phyloP scores from a whole-genome alignment of 2,797 vertebrate genomes.

The Podarcis lilfordi region DNA sequence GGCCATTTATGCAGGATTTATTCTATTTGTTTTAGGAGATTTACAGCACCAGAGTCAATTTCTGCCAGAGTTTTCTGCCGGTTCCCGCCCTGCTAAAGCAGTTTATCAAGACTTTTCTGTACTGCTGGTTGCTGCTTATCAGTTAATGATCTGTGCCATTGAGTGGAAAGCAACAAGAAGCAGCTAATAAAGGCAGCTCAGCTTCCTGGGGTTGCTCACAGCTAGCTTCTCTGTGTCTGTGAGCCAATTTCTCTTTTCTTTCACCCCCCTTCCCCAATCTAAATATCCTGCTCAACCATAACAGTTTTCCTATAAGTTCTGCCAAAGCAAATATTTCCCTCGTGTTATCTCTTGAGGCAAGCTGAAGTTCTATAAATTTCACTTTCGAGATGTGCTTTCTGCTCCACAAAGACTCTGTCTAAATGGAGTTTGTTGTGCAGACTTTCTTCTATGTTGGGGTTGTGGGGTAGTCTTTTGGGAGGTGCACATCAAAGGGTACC shows the following conservation, averaged over 20 bases:
- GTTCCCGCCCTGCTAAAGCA: constrained; percentile 10
- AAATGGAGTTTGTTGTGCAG: constrained; percentile 29
- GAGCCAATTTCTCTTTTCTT: constrained; percentile 40
- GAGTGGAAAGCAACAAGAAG: constrained; percentile 42
- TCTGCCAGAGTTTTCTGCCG: constrained; percentile 33
- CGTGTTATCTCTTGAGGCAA: constrained; percentile 44
- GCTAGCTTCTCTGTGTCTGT: constrained; percentile 48
- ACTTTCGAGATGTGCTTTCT: constrained; percentile 43
- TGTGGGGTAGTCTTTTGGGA: no score
- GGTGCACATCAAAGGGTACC: no score
- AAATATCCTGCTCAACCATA: constrained; percentile 45
- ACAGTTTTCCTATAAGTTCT: constrained; percentile 30
- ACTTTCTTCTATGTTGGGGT: not conserved
- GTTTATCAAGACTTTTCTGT: constrained; percentile 52
- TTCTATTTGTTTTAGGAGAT: constrained; percentile 45
- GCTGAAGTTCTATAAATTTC: constrained; percentile 29
- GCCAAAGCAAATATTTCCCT: constrained; percentile 48
- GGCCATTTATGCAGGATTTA: constrained; percentile 10
- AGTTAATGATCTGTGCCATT: constrained; percentile 49
- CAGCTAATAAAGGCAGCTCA: constrained; percentile 40
- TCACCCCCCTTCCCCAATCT: not conserved
- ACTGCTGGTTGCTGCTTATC: constrained; percentile 44
- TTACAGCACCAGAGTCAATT: constrained; percentile 34
- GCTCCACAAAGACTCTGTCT: constrained; percentile 15
- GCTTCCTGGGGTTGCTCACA: constrained; percentile 47